A percentile compares a stretch with the other conserved stretches of the same genome.
Evolutionary conservation across 2,888 invertebrate species (phyloP).

Genomic region (Strigamia crassipes): DNA sequence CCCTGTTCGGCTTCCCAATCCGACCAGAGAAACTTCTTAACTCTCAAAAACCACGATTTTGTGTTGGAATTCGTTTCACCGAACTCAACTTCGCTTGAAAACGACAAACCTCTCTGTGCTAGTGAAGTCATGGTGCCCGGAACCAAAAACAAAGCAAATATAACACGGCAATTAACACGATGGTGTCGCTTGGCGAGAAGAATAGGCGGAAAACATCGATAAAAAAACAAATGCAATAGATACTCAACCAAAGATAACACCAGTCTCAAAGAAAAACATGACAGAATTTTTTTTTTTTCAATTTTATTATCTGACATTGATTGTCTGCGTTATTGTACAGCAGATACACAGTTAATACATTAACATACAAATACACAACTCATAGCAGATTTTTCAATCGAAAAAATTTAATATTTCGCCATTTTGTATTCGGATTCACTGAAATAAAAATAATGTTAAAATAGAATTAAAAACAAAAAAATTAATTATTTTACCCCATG

Average conservation of each 20-base stretch:
- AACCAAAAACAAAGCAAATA: not conserved
- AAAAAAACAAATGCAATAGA: not conserved
- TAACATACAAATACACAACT: no score
- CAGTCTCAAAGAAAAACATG: not conserved
- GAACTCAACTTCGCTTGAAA: constrained; percentile 5
- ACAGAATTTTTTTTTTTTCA: not conserved
- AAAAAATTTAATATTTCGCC: constrained; percentile 47
- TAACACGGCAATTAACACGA: not conserved
- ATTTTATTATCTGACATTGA: no score
- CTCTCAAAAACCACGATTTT: not conserved
- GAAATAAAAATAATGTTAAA: not conserved
- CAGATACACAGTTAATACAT: no score
- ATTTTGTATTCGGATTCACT: constrained; percentile 48
- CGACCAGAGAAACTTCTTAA: not conserved
- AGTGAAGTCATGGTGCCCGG: not conserved
- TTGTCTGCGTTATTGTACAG: no score
- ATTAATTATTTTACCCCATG: constrained; percentile 46
- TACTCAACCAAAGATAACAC: not conserved
- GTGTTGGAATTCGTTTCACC: not conserved
- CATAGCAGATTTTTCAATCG: no score
- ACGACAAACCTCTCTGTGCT: not conserved
- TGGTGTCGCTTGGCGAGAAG: not conserved
- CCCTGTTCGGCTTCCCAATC: constrained; percentile 8
- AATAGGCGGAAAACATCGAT: not conserved
- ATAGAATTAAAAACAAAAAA: not conserved